Evolutionary conservation across 2,797 vertebrate genomes (phyloP), one percentile per base, ranked within the genome.

Genomic region (Rhincodon typus): DNA sequence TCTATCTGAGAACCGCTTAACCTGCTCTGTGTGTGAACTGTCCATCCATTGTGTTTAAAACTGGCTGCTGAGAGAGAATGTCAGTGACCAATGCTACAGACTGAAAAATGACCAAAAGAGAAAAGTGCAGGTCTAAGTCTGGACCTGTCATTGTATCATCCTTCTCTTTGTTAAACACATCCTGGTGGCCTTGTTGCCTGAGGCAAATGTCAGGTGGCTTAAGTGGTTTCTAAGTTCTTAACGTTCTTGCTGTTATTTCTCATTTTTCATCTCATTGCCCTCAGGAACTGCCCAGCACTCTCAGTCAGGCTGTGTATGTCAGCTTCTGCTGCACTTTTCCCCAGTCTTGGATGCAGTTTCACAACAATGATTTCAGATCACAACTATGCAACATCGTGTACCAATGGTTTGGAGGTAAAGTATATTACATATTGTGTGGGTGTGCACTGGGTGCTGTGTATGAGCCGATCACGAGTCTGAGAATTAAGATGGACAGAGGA

Each of bases 301-400:
- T 95, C 69, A 77, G 94, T 13, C 94, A 95, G 46, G 46, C 94
- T 7, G 72, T 77, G 27, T 95, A 74, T 17, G 50, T 1, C 94
- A 74, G 94, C 53, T 95, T 95, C 94, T 95, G 94, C 67, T 95
- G 70, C 46, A 77, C 70, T 4, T 95, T 95, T 30, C 94, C 94
- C 46, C 94, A 95, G 70, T 95, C 94, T 50, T 95, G 70, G 94
- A 53, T 10, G 30, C 94, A 95, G 46, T 95, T 95, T 46, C 12
- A 74, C 69, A 72, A 74, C 27, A 23, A 95, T 50, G 17, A 77
- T 34, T 95, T 95, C 70, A 74, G 74, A 95, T 50, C 69, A 53
- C 30, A 95, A 77, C 25, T 95, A 27, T 95, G 94, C 72, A 25
- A 95, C 46, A 8, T 95, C 34, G 70, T 95, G 46, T 95, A 95